phyloP scores from a whole-genome alignment of 2,113 vertebrate genomes.

The Callipepla squamata region DNA sequence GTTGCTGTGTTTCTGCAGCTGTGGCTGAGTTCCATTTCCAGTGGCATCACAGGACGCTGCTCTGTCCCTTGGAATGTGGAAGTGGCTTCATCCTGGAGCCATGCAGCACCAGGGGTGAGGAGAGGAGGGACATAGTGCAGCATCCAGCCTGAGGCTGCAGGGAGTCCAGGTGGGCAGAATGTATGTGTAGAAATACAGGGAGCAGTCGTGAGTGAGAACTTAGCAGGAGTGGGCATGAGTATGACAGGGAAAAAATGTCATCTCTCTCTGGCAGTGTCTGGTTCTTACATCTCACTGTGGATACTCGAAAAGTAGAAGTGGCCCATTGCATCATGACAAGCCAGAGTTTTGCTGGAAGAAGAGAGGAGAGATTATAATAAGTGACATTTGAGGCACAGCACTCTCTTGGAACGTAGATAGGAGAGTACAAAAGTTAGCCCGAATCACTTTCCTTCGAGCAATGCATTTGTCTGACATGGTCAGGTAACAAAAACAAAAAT shows the following conservation, averaged over 20 bases:
- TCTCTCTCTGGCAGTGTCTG: neutral
- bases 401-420: neutral
- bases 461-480: neutral
- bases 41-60: neutral
- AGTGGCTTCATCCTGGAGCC: neutral
- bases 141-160: neutral
- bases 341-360: neutral
- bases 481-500: neutral
- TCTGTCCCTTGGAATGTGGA: neutral
- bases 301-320: neutral
- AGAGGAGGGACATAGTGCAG: neutral
- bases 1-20: neutral
- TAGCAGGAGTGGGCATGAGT: neutral
- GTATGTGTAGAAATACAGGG: neutral
- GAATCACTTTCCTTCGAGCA: neutral
- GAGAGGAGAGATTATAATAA: neutral
- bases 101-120: neutral
- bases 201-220: neutral
- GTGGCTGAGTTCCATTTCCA: neutral
- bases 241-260: neutral
- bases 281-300: neutral
- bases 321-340: neutral
- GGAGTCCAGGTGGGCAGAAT: neutral
- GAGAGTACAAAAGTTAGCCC: neutral
- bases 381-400: rapidly evolving